phyloP scores from a whole-genome alignment of 2,797 vertebrate species.

The Ctenopoma multispine region DNA sequence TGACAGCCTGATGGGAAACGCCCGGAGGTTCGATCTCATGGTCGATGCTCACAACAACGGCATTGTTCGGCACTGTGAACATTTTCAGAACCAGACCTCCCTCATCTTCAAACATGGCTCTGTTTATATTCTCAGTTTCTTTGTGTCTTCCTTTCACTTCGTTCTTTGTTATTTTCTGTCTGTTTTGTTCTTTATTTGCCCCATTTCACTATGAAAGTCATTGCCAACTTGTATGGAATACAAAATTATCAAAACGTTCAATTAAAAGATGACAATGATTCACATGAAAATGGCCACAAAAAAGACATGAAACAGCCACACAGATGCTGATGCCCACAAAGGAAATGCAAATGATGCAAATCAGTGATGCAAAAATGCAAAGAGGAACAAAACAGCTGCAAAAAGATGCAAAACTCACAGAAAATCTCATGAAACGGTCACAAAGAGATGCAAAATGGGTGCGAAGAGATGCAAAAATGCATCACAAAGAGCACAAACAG shows the following conservation, averaged over 20 bases:
- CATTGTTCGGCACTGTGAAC: slow-evolving; percentile 63
- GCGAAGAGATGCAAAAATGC: background rate
- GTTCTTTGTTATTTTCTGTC: background rate
- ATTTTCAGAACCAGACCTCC: slow-evolving; percentile 53
- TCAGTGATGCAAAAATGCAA: too few relatives aligned
- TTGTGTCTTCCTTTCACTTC: background rate
- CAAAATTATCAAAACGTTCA: too few relatives aligned
- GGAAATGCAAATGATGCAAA: too few relatives aligned
- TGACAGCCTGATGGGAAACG: slow-evolving; percentile 65
- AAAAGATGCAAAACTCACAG: too few relatives aligned
- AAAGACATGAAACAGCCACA: too few relatives aligned
- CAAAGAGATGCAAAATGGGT: background rate
- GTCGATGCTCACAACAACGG: slow-evolving; percentile 54
- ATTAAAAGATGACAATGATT: too few relatives aligned
- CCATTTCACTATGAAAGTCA: background rate
- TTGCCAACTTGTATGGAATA: background rate
- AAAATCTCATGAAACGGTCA: too few relatives aligned
- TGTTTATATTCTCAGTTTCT: slow-evolving; percentile 35
- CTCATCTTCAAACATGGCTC: slow-evolving; percentile 48
- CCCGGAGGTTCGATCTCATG: slow-evolving; percentile 71
- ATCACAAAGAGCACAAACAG: too few relatives aligned
- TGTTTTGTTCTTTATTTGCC: background rate
- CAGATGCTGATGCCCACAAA: too few relatives aligned
- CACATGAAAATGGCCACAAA: too few relatives aligned
- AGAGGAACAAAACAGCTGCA: too few relatives aligned